Conservation (phyloP, 1,140 invertebrate species). For the Drosophila punjabiensis region DNA sequence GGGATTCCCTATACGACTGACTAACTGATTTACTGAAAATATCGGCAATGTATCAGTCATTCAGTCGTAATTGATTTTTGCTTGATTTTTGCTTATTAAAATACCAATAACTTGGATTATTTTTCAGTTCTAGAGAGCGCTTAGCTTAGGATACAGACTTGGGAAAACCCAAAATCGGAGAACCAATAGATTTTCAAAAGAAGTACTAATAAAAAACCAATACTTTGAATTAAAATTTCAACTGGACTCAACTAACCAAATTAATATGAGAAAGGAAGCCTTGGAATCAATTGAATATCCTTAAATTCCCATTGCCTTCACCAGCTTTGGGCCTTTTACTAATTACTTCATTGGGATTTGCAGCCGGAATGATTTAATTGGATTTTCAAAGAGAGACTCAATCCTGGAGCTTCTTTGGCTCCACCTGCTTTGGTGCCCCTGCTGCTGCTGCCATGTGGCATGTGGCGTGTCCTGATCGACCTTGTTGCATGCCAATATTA, state of each 20-base stretch:
- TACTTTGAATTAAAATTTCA: not conserved
- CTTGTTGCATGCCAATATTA: constrained; percentile 82
- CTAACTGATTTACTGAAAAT: too few relatives aligned
- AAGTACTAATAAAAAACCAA: not conserved
- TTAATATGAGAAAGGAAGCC: not conserved
- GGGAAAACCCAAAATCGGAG: too few relatives aligned
- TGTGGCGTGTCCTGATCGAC: constrained; percentile 53
- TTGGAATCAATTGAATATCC: not conserved
- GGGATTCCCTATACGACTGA: too few relatives aligned
- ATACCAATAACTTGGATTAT: not conserved
- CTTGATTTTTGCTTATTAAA: not conserved
- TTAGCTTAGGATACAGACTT: too few relatives aligned
- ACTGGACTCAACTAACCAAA: not conserved
- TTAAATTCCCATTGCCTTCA: not conserved
- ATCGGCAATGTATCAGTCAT: too few relatives aligned
- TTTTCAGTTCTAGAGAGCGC: not conserved
- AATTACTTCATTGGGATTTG: constrained; percentile 46
- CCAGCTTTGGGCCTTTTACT: constrained; percentile 18
- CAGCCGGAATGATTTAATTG: constrained; percentile 35
- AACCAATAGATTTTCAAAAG: too few relatives aligned
- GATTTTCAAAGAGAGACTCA: constrained; percentile 23
- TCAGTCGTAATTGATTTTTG: too few relatives aligned
- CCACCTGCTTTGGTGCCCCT: not conserved
- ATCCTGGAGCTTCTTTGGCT: not conserved
- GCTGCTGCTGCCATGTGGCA: not conserved